phyloP scores from a whole-genome alignment of 2,888 invertebrate genomes.

The Melanotus villosus region DNA sequence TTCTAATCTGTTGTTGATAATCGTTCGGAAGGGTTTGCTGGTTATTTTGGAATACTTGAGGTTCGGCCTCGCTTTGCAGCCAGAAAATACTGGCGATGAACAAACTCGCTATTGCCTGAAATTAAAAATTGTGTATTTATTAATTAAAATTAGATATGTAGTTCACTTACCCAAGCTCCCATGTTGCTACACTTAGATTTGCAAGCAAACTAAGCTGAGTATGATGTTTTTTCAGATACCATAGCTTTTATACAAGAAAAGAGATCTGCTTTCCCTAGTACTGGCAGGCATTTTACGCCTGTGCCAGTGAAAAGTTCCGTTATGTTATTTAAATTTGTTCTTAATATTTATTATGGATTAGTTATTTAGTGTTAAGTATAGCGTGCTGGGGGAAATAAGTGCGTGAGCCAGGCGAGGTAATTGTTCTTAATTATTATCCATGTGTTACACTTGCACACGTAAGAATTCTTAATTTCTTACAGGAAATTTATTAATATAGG shows the following conservation, averaged over 20 bases:
- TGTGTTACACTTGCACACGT: too few relatives aligned
- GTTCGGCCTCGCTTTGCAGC: not conserved
- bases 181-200: constrained; percentile 6
- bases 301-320: too few relatives aligned
- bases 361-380: too few relatives aligned
- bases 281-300: constrained; percentile 23
- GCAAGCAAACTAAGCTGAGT: not conserved
- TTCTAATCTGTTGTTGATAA: not conserved
- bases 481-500: too few relatives aligned
- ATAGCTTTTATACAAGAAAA: constrained; percentile 27
- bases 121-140: too few relatives aligned
- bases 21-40: not conserved
- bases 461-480: too few relatives aligned
- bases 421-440: too few relatives aligned
- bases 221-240: not conserved
- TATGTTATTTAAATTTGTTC: too few relatives aligned
- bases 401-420: too few relatives aligned
- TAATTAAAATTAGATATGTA: not conserved
- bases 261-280: constrained; percentile 25
- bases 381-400: too few relatives aligned
- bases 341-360: too few relatives aligned
- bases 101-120: constrained; percentile 22
- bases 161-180: constrained; percentile 33
- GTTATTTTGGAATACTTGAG: not conserved
- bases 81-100: not conserved